A percentile compares a stretch with the other conserved stretches of the same genome.
These are phyloP conservation scores for Spondyliosoma cantharus DNA, from an alignment of 2,797 vertebrate genomes.

Conservation along the genomic window DNA sequence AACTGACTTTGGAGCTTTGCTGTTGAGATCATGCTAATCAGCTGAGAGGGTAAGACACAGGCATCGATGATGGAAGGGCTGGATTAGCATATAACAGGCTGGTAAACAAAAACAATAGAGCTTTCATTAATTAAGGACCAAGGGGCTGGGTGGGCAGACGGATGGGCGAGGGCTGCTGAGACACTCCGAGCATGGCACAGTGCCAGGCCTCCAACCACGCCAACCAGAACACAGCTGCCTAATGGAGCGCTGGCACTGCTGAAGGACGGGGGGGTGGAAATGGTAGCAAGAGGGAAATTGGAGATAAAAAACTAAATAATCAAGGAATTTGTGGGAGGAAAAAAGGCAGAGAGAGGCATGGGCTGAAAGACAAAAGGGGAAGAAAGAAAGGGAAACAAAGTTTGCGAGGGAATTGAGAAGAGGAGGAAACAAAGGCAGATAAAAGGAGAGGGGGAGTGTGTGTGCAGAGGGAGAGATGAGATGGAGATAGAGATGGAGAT, in stretches of 20 bases:
- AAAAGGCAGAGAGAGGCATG: conserved; percentile 31
- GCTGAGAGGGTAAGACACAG: conserved; percentile 41
- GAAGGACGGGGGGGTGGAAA: conserved; percentile 37
- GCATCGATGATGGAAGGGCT: conserved; percentile 35
- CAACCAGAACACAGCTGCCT: conserved; percentile 92
- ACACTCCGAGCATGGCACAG: conserved; percentile 69
- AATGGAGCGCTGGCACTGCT: conserved; percentile 92
- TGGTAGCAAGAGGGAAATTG: conserved; percentile 11
- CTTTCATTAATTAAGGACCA: conserved; percentile 79
- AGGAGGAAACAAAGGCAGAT: conserved; percentile 69
- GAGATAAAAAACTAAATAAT: conserved; percentile 56
- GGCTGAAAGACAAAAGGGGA: conserved; percentile 65
- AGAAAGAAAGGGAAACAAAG: conserved; percentile 66
- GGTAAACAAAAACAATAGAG: conserved; percentile 80
- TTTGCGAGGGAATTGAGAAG: conserved; percentile 57
- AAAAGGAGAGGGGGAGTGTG: conserved; percentile 59
- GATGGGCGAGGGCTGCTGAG: conserved; percentile 72
- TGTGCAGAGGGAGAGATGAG: conserved; percentile 66
- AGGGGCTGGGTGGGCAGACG: conserved; percentile 71
- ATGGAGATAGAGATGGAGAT: conserved; percentile 76
- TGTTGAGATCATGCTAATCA: conserved; percentile 40
- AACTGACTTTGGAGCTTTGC: conserved; percentile 30
- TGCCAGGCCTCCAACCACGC: conserved; percentile 82
- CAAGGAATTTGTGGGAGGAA: conserved; percentile 50
- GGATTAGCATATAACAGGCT: conserved; percentile 75